Evolutionary conservation across 2,888 invertebrate species (phyloP).

Genomic region (Acanthopleura granulata): DNA sequence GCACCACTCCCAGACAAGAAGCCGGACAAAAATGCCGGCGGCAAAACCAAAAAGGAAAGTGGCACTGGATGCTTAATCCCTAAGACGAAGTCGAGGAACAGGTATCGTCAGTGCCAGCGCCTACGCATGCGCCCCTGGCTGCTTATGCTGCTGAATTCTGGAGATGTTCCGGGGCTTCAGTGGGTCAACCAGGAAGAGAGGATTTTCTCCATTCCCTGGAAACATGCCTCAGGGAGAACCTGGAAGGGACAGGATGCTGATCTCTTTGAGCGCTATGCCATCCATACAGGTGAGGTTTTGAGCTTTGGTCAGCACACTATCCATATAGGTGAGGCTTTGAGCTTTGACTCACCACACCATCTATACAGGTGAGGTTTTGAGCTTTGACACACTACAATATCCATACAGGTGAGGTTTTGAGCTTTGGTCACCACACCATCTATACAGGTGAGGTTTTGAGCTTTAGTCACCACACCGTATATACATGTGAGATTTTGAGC

Average conservation of each 20-base stretch:
- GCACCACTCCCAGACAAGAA: too few species aligned
- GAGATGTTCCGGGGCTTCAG: conserved; percentile 43
- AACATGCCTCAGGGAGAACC: conserved; percentile 60
- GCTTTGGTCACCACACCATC: too few species aligned
- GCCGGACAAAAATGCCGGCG: too few species aligned
- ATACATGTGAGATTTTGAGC: background rate
- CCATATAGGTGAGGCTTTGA: too few species aligned
- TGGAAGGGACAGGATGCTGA: conserved; percentile 56
- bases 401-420: too few species aligned
- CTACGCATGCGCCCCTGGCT: conserved; percentile 60
- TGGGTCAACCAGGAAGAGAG: conserved; percentile 51
- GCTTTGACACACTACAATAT: too few species aligned
- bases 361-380: too few species aligned
- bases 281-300: conserved; percentile 54
- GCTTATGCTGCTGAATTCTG: conserved; percentile 43
- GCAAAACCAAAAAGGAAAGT: too few species aligned
- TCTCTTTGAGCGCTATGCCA: conserved; percentile 60
- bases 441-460: background rate
- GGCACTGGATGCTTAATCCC: too few species aligned
- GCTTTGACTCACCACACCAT: too few species aligned
- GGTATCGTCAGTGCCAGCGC: conserved; percentile 4
- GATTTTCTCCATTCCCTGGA: conserved; percentile 59
- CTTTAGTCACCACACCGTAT: background rate
- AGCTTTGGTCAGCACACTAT: background rate
- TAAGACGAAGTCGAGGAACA: background rate